Conservation (phyloP, 1,140 invertebrate species). For the Hyles vespertilio region DNA sequence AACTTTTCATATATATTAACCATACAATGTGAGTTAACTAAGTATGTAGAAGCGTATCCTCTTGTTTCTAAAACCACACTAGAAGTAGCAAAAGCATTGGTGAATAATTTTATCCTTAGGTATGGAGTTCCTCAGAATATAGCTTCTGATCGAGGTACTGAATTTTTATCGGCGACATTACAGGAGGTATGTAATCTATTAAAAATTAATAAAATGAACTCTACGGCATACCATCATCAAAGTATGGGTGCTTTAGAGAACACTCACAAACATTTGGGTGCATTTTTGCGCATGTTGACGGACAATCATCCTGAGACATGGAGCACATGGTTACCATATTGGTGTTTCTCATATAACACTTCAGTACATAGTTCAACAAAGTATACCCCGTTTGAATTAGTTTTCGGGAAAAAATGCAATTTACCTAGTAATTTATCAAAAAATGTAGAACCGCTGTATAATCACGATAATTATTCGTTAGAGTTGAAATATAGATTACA, state of each 20-base stretch:
- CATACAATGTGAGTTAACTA: constrained; percentile 22
- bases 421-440: no score
- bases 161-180: constrained; percentile 13
- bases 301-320: constrained; percentile 10
- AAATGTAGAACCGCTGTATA: no score
- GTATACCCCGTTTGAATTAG: background rate
- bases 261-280: constrained; percentile 21
- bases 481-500: no score
- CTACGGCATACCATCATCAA: constrained; percentile 22
- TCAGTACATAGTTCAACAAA: constrained; percentile 16
- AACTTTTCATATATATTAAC: constrained; percentile 17
- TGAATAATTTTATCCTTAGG: constrained; percentile 21
- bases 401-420: no score
- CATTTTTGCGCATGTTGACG: constrained; percentile 21
- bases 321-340: constrained; percentile 25
- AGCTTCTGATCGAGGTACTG: constrained; percentile 11
- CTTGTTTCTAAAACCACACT: constrained; percentile 7
- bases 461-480: background rate
- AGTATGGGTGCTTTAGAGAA: constrained; percentile 22
- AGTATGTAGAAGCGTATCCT: constrained; percentile 22
- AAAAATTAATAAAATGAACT: constrained; percentile 14
- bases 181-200: constrained; percentile 16
- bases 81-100: constrained; percentile 15
- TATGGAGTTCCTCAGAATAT: constrained; percentile 15
- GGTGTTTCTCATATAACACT: constrained; percentile 23